Conservation (phyloP, 2,888 invertebrate genomes). For the Tipula vernalis region DNA sequence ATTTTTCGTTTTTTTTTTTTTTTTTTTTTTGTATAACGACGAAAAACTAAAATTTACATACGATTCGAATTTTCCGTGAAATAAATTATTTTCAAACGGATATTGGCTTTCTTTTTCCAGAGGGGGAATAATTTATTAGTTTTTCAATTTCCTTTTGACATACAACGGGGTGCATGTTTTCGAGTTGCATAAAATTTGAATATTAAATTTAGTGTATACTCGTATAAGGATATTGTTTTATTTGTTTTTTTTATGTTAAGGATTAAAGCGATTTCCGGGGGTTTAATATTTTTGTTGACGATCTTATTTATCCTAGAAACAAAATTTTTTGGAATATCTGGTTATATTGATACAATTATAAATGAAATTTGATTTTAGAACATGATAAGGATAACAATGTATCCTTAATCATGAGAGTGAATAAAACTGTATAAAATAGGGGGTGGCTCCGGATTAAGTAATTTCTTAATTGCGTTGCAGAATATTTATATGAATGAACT, state of each 20-base stretch:
- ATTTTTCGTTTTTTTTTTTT: background rate
- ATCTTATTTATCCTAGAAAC: too few relatives aligned
- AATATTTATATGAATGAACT: too few relatives aligned
- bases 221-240: too few relatives aligned
- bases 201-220: background rate
- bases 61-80: background rate
- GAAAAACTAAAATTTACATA: background rate
- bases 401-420: background rate
- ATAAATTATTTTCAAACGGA: background rate
- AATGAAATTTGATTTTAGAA: too few relatives aligned
- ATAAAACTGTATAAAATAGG: background rate
- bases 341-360: too few relatives aligned
- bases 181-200: background rate
- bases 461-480: background rate
- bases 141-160: background rate
- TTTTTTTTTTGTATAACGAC: background rate
- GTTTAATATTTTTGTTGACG: background rate
- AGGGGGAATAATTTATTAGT: background rate
- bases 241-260: too few relatives aligned
- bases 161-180: background rate
- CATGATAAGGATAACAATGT: background rate
- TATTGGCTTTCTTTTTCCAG: background rate
- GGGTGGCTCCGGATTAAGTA: background rate
- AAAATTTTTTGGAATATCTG: background rate
- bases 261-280: background rate